Conservation (phyloP, 2,113 vertebrate genomes). For the Uria lomvia region DNA sequence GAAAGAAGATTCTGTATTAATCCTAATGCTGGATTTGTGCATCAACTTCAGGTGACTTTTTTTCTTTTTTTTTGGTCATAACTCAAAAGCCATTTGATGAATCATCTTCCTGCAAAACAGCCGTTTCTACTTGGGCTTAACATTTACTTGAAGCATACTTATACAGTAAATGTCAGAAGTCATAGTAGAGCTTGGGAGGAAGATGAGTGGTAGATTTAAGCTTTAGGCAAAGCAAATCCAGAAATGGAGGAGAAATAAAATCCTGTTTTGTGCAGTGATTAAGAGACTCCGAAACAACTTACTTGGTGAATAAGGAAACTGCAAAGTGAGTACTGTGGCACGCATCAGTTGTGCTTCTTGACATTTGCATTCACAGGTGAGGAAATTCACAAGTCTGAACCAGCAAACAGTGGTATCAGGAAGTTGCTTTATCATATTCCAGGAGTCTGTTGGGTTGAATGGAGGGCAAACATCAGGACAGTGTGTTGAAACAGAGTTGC, state of each 20-base stretch:
- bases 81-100: not conserved
- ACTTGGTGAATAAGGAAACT: not conserved
- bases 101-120: not conserved
- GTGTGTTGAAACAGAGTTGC: not conserved
- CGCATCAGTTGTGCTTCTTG: not conserved
- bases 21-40: slow-evolving; percentile 98
- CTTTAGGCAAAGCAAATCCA: not conserved
- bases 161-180: not conserved
- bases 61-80: not conserved
- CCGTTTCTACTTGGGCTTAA: not conserved
- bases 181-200: not conserved
- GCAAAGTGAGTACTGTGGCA: not conserved
- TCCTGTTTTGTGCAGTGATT: not conserved
- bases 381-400: not conserved
- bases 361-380: not conserved
- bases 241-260: not conserved
- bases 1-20: slow-evolving; percentile 99
- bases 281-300: not conserved
- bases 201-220: not conserved
- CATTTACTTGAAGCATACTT: not conserved
- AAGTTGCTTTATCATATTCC: not conserved
- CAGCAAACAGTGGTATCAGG: fast-evolving
- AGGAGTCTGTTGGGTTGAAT: not conserved
- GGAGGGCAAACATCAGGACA: not conserved
- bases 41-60: slow-evolving; percentile 91